These are phyloP conservation scores for Crotophaga sulcirostris DNA, from an alignment of 2,113 vertebrate genomes.

Conservation along the genomic window DNA sequence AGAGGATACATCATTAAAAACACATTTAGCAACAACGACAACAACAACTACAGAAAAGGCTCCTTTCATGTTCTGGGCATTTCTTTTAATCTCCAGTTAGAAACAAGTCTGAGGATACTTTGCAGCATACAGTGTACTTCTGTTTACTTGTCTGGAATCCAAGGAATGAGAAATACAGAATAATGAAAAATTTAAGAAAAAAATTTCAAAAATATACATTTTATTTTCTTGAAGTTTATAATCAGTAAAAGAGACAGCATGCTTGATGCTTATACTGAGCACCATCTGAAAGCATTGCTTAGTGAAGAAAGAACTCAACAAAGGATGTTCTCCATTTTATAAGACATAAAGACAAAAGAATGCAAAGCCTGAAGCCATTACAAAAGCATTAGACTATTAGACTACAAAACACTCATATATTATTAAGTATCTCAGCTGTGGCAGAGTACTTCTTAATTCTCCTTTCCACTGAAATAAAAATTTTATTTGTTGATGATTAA, in stretches of 20 bases:
- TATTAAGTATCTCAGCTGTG: slow-evolving; percentile 45
- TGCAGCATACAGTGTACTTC: background rate
- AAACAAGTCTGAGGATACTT: background rate
- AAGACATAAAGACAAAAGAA: slow-evolving; percentile 29
- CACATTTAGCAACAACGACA: no score
- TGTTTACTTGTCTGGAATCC: background rate
- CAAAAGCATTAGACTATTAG: slow-evolving; percentile 47
- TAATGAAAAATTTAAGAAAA: background rate
- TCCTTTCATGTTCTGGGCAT: accelerated
- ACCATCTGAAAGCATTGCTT: background rate
- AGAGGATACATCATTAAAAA: background rate
- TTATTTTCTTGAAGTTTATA: background rate
- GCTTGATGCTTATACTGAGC: background rate
- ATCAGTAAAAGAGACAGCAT: background rate
- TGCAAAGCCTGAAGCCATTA: slow-evolving; percentile 6
- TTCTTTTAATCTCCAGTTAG: background rate
- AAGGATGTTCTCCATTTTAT: background rate
- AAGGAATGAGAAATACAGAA: background rate
- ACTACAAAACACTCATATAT: slow-evolving; percentile 46
- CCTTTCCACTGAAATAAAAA: background rate
- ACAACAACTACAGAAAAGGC: no score
- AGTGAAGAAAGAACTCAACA: background rate
- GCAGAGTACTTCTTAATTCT: background rate
- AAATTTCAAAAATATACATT: background rate
- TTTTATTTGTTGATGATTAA: slow-evolving; percentile 8